phyloP scores from a whole-genome alignment of 2,888 invertebrate genomes.

The Omphaloscelis lunosa region DNA sequence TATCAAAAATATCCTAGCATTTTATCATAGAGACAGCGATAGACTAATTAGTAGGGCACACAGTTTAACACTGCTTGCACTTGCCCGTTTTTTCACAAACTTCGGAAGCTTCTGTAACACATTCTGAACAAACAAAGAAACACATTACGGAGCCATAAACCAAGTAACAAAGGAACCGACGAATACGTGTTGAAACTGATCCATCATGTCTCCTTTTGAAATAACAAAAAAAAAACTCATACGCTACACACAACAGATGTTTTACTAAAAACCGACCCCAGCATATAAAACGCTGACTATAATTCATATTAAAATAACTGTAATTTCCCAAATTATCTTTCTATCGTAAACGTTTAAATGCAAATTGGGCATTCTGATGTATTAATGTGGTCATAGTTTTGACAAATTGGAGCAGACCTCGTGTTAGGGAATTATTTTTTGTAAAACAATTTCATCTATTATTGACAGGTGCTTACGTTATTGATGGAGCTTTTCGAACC shows the following conservation, averaged over 20 bases:
- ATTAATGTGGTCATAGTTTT: slow-evolving; percentile 85
- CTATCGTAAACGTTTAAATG: slow-evolving; percentile 87
- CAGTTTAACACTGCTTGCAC: slow-evolving; percentile 53
- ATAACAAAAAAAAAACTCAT: slow-evolving; percentile 88
- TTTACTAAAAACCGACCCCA: slow-evolving; percentile 85
- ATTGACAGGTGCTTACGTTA: slow-evolving; percentile 71
- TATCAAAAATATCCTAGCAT: neutral
- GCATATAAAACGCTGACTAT: slow-evolving; percentile 80
- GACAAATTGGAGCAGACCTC: slow-evolving; percentile 81
- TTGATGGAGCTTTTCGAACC: slow-evolving; percentile 22
- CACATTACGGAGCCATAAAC: slow-evolving; percentile 90
- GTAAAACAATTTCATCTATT: slow-evolving; percentile 67
- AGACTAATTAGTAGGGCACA: slow-evolving; percentile 43
- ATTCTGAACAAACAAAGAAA: slow-evolving; percentile 90
- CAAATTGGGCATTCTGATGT: slow-evolving; percentile 85
- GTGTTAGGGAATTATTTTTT: slow-evolving; percentile 77
- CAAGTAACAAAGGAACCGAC: slow-evolving; percentile 89
- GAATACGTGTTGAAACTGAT: slow-evolving; percentile 90
- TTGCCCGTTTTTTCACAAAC: slow-evolving; percentile 74
- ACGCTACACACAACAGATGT: slow-evolving; percentile 89
- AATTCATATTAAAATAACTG: slow-evolving; percentile 87
- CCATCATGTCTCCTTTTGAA: slow-evolving; percentile 90
- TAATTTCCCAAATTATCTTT: slow-evolving; percentile 86
- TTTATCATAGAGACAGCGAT: neutral
- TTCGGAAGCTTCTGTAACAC: slow-evolving; percentile 85